Base-by-base conservation (phyloP, 2,888 invertebrate species). In the Dicranocentrus wangi region DNA sequence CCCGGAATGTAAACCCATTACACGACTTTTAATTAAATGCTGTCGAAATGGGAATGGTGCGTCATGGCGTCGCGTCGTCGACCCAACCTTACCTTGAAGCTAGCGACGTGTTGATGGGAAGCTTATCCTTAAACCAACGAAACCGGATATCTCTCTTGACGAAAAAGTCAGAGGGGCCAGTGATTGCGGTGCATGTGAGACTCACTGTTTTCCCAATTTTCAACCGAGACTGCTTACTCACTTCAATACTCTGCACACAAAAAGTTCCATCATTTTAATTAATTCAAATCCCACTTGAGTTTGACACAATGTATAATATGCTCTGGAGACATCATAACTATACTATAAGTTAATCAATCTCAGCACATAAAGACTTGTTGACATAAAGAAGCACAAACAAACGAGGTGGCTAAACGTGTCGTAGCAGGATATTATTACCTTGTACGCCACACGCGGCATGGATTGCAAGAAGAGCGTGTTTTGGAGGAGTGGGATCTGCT, bases 121-220 rank as follows among this genome's bases (percentile, higher is more conserved):
- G 42, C 8, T 70, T 79, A 71, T 84, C 84, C 61, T 85, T 85
- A 51, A 78, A 85, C 85, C 85, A 85, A 13, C 80, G 66, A 21
- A 85, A 80, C 10, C 66, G 58, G n/a, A 84, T 72, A 27, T 81
- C 69, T n/a, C 61, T 47, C 27, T 23, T 27, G 15, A 70, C 17
- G 19, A 43, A 69, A 21, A 68, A 73, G 7, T 63, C 19, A 17
- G 81, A 81, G 7, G 51, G 23, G 0, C 81, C 81, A 0, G 81
- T 81, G 43, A 42, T 61, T 3, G 81, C 81, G 0, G 53, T 55
- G 43, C 81, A 81, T 28, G 75, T 43, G 42, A 81, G 21, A 27
- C 55, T 70, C 8, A 70, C 69, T 7, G 73, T 39, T 61, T 61
- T 61, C 15, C 69, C 75, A 39, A 81, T 61, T 75, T 39, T 61